Evolutionary conservation across 2,113 vertebrate genomes (phyloP).

Genomic region (Mastomys coucha): DNA sequence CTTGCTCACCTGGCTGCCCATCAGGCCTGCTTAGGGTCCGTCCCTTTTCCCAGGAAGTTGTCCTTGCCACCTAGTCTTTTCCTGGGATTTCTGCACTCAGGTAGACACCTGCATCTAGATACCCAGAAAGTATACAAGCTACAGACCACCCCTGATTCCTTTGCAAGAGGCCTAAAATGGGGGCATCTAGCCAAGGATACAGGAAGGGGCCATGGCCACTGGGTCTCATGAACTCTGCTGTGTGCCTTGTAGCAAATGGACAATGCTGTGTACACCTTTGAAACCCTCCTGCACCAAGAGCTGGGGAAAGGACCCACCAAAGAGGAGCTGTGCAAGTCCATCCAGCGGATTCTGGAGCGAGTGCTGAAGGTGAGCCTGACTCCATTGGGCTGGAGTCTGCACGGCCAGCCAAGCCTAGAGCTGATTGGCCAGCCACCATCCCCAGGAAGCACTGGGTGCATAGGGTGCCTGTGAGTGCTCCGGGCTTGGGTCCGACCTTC

Average conservation of each 20-base stretch:
- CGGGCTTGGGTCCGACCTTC: not conserved
- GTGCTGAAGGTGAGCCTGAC: conserved; percentile 94
- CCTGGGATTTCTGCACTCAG: not conserved
- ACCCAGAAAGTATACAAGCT: not conserved
- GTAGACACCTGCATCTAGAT: not conserved
- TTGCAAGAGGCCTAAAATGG: not conserved
- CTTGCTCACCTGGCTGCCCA: not conserved
- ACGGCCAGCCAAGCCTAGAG: not conserved
- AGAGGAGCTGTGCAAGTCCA: conserved; percentile 92
- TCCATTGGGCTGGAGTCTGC: not conserved
- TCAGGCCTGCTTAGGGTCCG: not conserved
- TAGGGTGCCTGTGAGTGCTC: not conserved
- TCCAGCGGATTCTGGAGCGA: conserved; percentile 95
- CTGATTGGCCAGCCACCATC: not conserved
- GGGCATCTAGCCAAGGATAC: not conserved
- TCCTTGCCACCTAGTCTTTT: not conserved
- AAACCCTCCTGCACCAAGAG: conserved; percentile 96
- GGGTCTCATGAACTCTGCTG: accelerated
- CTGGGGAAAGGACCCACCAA: conserved; percentile 89
- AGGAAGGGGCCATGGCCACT: not conserved
- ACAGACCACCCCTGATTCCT: accelerated
- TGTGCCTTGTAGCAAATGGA: conserved; percentile 94
- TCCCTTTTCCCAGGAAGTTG: not conserved
- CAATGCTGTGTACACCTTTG: conserved; percentile 95
- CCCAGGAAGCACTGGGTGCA: too few relatives aligned